Base-by-base conservation (phyloP, 2,797 vertebrate species). In the Sebastiscus tertius region DNA sequence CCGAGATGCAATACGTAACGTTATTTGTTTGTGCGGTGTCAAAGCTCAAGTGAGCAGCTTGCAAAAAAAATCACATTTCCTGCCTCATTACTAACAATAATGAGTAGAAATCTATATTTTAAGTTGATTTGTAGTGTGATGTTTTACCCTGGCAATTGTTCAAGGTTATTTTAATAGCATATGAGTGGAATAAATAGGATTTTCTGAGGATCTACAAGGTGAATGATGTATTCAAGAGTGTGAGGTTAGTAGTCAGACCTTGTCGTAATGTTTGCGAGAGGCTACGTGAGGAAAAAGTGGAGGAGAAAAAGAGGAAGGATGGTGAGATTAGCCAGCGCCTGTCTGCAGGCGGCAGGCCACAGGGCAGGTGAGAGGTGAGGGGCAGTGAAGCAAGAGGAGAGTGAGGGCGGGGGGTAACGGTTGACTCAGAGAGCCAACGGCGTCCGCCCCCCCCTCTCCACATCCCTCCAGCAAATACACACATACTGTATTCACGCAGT, bases 301-400 rank as follows among this genome's bases (percentile, higher is more conserved):
- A 85, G 77, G 80, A 85, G 67, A 42, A 65, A 66, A 33, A 24
- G 18, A 58, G 62, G 46, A 68, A 39, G 81, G 70, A 79, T 73
- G 60, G 68, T n/a, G 34, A 62, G 84, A 89, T 88, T 85, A 89
- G 81, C 83, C 86, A 27, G 86, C 6, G 80, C 69, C 76, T 88
- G 86, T 88, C 86, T 91, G 84, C 86, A 67, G 89, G 89, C 91
- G 7, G 81, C 31, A 18, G 89, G 90, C 91, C 89, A 90, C 49
- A 3, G 88, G 93, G 92, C 92, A 91, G 92, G 93, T 94, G 93
- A 93, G 88, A 92, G 92, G 93, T 94, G 92, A 90, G 79, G 83
- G 71, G 86, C 87, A 91, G 87, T 81, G 84, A 87, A 87, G 91
- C 90, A 54, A 88, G 79, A 85, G 79, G 56, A 55, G 58, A 62